Evolutionary conservation across 92 coral and sea anemone genomes (phyloP), one percentile per base, ranked within the genome.

Genomic region (Parazoanthus darwini): DNA sequence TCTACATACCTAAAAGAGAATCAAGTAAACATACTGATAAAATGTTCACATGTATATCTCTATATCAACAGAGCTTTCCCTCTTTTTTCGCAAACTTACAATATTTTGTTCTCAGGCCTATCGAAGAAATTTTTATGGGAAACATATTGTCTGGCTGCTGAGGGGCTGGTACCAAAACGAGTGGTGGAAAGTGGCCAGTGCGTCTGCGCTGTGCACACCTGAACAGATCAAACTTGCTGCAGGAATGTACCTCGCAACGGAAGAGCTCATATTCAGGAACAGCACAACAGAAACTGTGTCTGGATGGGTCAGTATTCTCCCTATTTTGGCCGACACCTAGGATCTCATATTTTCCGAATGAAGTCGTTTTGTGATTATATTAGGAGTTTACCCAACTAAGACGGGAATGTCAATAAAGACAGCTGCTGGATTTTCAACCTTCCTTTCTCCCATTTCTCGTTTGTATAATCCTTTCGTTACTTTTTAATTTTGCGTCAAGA

Each of bases 141-240:
- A 82, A 3, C 91, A 89, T 65, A 70, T 90, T 48, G 92, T 89
- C 44, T 93, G 94, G 94, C 33, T 95, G 26, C 77, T 95, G 23
- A 82, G 91, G 67, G 98, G 98, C 9, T 93, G 98, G 98, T 93
- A 95, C 90, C 48, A 75, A 2, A 54, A 38, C 25, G 25, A 67
- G 5, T 95, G 98, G 98, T 95, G 94, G 96, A 91, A 63, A 2
- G 68, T 65, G 51, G 51, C 9, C 8, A 33, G 23, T 2, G 71
- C 65, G 38, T 25, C 82, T 38, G 80, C 74, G 8, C 70, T n/a
- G 25, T 95, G 98, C 59, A 88, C 79, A 8, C 56, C 89, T 15
- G 90, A 92, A 0, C 82, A 95, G 18, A 87, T 95, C 44, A 82
- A 79, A 26, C 74, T 33, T 26, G 93, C 88, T n/a, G 82, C 87